Base-by-base conservation (phyloP, 2,113 vertebrate species). In the Sebastes schlegelii region DNA sequence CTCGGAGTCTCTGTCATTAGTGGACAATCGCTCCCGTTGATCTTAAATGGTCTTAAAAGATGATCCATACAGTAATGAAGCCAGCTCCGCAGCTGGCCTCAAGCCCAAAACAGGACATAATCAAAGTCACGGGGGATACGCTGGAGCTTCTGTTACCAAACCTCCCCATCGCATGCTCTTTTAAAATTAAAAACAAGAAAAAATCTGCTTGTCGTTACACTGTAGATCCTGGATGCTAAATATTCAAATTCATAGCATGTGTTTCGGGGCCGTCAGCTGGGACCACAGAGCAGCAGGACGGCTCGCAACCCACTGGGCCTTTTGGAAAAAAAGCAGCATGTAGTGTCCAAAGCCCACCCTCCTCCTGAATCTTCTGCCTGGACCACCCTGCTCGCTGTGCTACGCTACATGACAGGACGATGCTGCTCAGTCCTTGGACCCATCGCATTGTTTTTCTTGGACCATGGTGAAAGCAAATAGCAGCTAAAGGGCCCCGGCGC, bases 371-470 rank as follows among this genome's bases (percentile, higher is more conserved):
- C 87, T 52, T 87, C 86, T 84, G 75, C 82, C 80, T 51, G 92
- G 97, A 98, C 97, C 98, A 98, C 98, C 97, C 96, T 94, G 96
- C 94, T 96, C 67, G 97, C 96, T 91, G 86, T 73, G 94, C 89
- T 93, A 86, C 94, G 43, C 94, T 93, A 93, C 95, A 95, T 97
- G 97, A 97, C 97, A 97, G 94, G 95, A 96, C 82, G 96, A 95
- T 94, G 87, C 95, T 92, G 95, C 96, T 96, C 91, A 89, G 96
- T 96, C 96, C 97, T 96, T 96, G 95, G 96, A 96, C 94, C 94
- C 95, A 94, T 96, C 95, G 93, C 94, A 94, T 95, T 97, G 97
- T 98, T 98, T 97, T 98, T 98, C 96, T 97, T 98, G 97, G 97
- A 98, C 96, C 95, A 93, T 93, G 96, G 96, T 97, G 97, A 98